Evolutionary conservation across 2,113 vertebrate genomes (phyloP).

Genomic region (Polypterus bichir): DNA sequence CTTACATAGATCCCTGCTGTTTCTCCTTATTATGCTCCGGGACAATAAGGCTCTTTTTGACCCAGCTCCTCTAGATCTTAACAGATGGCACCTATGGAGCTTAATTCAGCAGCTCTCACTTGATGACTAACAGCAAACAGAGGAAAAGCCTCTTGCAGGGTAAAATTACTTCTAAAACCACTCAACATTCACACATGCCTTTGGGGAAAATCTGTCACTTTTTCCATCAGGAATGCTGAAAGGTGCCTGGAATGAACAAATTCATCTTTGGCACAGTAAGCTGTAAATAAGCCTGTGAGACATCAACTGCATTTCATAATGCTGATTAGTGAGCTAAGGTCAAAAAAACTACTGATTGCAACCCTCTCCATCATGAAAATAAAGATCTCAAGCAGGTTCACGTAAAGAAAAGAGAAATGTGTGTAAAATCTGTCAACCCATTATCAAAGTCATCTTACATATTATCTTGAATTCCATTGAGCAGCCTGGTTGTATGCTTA

Average conservation of each 20-base stretch:
- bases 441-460: too few species aligned
- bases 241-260: constrained; percentile 20
- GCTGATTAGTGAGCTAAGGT: too few species aligned
- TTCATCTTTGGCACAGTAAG: constrained; percentile 13
- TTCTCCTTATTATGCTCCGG: constrained; percentile 16
- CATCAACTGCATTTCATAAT: too few species aligned
- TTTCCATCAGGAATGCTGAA: constrained; percentile 29
- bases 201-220: constrained; percentile 22
- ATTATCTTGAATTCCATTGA: too few species aligned
- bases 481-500: too few species aligned
- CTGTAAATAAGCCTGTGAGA: constrained; percentile 1
- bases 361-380: too few species aligned
- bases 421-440: too few species aligned
- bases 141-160: constrained; percentile 31
- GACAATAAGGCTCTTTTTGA: constrained; percentile 49
- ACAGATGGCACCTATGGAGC: constrained; percentile 34
- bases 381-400: too few species aligned
- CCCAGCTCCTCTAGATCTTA: constrained; percentile 26
- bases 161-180: constrained; percentile 44
- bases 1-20: too few species aligned
- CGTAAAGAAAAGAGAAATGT: too few species aligned
- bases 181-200: constrained; percentile 20
- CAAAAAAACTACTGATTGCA: too few species aligned
- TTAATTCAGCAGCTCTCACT: constrained; percentile 13
- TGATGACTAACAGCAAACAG: too few species aligned